Conservation (phyloP, 1,140 invertebrate genomes). For the Tetraneura akinire region DNA sequence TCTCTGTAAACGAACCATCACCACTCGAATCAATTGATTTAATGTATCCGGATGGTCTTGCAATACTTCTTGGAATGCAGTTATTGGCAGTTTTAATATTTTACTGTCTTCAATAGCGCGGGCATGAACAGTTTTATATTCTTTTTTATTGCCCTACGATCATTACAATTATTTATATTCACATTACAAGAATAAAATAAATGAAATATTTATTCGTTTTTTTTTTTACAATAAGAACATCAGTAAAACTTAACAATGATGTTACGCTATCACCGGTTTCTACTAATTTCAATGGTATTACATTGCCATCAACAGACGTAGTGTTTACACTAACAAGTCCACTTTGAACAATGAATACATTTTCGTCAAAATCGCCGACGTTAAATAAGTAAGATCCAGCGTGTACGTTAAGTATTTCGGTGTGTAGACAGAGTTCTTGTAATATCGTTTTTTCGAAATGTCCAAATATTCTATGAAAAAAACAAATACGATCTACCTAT, state of each 20-base stretch:
- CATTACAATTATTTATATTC: too few species aligned
- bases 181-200: too few species aligned
- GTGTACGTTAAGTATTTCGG: conserved; percentile 83
- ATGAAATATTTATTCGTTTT: neutral
- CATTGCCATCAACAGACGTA: conserved; percentile 76
- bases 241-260: conserved; percentile 93
- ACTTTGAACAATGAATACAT: conserved; percentile 95
- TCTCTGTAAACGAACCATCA: conserved; percentile 95
- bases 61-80: conserved; percentile 83
- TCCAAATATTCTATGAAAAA: conserved; percentile 79
- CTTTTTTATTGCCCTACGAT: conserved; percentile 82
- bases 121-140: conserved; percentile 96
- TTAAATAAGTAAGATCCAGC: conserved; percentile 86
- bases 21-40: conserved; percentile 94
- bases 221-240: conserved; percentile 82
- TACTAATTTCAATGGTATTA: conserved; percentile 85
- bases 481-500: too few species aligned
- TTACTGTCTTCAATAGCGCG: conserved; percentile 85
- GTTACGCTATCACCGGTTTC: conserved; percentile 93
- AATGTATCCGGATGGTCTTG: conserved; percentile 91
- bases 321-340: conserved; percentile 92
- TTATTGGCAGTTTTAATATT: conserved; percentile 87
- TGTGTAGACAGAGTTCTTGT: conserved; percentile 90
- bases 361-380: conserved; percentile 93
- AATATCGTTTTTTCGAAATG: conserved; percentile 97